These are phyloP conservation scores for Chorisops tibialis DNA, from an alignment of 2,888 invertebrate genomes.

Conservation along the genomic window DNA sequence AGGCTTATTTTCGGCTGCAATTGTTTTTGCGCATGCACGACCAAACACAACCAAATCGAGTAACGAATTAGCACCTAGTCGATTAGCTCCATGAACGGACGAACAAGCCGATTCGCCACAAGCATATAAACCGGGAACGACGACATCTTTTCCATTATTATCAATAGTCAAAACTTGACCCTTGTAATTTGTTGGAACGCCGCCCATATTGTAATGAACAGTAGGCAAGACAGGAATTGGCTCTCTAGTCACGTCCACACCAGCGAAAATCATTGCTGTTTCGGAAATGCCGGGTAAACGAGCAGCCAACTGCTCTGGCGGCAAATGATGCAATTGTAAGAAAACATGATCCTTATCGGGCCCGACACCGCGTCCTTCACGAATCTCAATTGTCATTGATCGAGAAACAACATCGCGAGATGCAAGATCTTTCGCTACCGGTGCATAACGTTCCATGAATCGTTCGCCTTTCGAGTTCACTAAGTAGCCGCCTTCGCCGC, in stretches of 20 bases:
- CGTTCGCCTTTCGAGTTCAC: slow-evolving; percentile 92
- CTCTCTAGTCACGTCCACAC: slow-evolving; percentile 94
- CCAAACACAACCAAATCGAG: slow-evolving; percentile 97
- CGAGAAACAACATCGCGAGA: slow-evolving; percentile 93
- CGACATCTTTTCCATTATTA: slow-evolving; percentile 33
- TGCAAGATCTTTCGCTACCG: slow-evolving; percentile 92
- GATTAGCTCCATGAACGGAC: slow-evolving; percentile 94
- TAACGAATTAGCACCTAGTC: slow-evolving; percentile 93
- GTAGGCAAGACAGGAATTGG: slow-evolving; percentile 95
- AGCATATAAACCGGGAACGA: slow-evolving; percentile 84
- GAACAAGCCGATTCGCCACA: slow-evolving; percentile 90
- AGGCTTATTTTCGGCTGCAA: slow-evolving; percentile 76
- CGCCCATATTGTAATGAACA: slow-evolving; percentile 98
- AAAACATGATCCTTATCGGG: slow-evolving; percentile 91
- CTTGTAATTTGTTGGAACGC: slow-evolving; percentile 89
- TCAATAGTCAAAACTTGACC: slow-evolving; percentile 66
- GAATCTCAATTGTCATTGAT: slow-evolving; percentile 92
- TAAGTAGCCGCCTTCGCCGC: slow-evolving; percentile 91
- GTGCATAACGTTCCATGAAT: slow-evolving; percentile 95
- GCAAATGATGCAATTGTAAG: slow-evolving; percentile 89
- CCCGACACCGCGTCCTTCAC: slow-evolving; percentile 91
- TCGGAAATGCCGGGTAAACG: slow-evolving; percentile 66
- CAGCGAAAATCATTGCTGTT: slow-evolving; percentile 97
- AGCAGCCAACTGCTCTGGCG: slow-evolving; percentile 74
- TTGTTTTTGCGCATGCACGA: slow-evolving; percentile 85